Conservation (phyloP, 1,140 invertebrate species). For the Hylaeus anthracinus region DNA sequence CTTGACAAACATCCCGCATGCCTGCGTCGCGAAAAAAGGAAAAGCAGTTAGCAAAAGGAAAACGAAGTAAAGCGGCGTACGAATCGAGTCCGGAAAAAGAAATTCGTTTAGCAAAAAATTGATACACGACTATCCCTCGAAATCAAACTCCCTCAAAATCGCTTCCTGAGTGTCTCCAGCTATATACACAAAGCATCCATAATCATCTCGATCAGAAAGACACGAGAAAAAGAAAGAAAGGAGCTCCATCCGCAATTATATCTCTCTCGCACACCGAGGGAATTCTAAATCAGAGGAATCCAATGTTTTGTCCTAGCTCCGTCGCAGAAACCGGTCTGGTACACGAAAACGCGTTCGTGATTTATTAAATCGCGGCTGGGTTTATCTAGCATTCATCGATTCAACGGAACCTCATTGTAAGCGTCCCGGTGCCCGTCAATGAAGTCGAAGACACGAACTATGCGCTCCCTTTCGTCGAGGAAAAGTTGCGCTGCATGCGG, state of each 20-base stretch:
- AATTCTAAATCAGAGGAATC: background rate
- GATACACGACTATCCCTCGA: too few relatives aligned
- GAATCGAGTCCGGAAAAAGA: background rate
- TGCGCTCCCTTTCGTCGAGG: conserved; percentile 30
- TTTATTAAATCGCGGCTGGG: conserved; percentile 19
- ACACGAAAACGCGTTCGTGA: conserved; percentile 7
- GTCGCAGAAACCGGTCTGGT: background rate
- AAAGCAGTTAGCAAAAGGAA: background rate
- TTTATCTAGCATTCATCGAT: conserved; percentile 36
- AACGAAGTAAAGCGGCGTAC: background rate
- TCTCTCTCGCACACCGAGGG: too few relatives aligned
- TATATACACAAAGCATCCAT: too few relatives aligned
- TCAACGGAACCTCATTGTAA: conserved; percentile 16
- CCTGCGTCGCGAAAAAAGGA: background rate
- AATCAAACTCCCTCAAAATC: too few relatives aligned
- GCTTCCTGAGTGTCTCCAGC: too few relatives aligned
- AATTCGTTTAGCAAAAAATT: too few relatives aligned
- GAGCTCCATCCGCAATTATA: too few relatives aligned
- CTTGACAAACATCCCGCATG: conserved; percentile 29
- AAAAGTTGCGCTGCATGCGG: conserved; percentile 41
- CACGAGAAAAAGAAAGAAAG: too few relatives aligned
- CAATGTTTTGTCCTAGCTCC: too few relatives aligned
- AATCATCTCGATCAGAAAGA: too few relatives aligned
- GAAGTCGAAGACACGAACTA: conserved; percentile 21
- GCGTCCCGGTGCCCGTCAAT: conserved; percentile 38